A percentile compares a stretch with the other conserved stretches of the same genome.
These are phyloP conservation scores for Drosophila neotestacea DNA, from an alignment of 2,888 invertebrate genomes.

Conservation along the genomic window DNA sequence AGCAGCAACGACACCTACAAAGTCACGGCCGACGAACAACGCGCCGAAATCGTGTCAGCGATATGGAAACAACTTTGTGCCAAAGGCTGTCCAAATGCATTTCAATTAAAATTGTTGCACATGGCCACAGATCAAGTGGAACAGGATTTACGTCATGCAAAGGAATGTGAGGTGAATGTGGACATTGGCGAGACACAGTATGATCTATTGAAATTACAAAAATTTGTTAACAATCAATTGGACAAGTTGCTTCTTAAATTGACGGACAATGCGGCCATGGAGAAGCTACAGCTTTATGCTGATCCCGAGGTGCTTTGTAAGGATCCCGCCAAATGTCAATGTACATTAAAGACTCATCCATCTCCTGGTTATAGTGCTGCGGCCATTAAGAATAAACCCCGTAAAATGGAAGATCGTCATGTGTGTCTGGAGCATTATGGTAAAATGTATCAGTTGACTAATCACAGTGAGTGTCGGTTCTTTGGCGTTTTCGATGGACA, in stretches of 20 bases:
- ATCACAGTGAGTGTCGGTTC: constrained; percentile 89
- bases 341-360: constrained; percentile 9
- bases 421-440: constrained; percentile 93
- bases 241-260: constrained; percentile 71
- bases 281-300: constrained; percentile 66
- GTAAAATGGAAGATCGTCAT: constrained; percentile 97
- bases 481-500: constrained; percentile 96
- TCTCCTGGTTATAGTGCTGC: constrained; percentile 85
- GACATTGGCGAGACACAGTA: constrained; percentile 48
- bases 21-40: constrained; percentile 64
- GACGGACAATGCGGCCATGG: constrained; percentile 75
- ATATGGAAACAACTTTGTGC: constrained; percentile 72
- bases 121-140: constrained; percentile 54
- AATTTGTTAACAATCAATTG: constrained; percentile 65
- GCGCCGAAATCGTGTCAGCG: constrained; percentile 68
- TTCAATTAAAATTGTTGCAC: constrained; percentile 67
- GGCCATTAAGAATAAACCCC: constrained; percentile 92
- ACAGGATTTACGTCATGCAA: constrained; percentile 57
- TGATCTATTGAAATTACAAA: constrained; percentile 79
- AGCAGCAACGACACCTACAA: constrained; percentile 78
- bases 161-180: constrained; percentile 66
- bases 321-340: constrained; percentile 34
- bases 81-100: constrained; percentile 69
- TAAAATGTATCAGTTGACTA: constrained; percentile 90
- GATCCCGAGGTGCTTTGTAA: constrained; percentile 54